Evolutionary conservation across 2,888 invertebrate genomes (phyloP).

Genomic region (Amblyjoppa proteus): DNA sequence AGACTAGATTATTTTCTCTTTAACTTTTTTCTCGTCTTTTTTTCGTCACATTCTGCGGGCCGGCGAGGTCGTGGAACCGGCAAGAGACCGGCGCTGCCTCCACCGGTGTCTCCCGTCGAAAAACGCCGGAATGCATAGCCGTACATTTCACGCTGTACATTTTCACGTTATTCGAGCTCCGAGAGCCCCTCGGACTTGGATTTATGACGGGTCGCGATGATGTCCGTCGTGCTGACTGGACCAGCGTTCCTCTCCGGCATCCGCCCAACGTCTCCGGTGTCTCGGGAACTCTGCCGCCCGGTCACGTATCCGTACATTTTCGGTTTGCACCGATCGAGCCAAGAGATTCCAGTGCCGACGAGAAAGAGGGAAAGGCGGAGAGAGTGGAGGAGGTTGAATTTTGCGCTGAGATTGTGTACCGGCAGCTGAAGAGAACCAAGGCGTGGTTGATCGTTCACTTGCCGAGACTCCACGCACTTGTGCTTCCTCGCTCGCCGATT

Average conservation of each 20-base stretch:
- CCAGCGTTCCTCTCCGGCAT: constrained; percentile 30
- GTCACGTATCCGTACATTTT: constrained; percentile 54
- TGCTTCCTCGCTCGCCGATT: constrained; percentile 16
- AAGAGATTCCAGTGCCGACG: constrained; percentile 16
- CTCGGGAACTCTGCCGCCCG: constrained; percentile 39
- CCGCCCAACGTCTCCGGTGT: constrained; percentile 44
- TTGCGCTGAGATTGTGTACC: constrained; percentile 6
- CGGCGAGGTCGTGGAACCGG: constrained; percentile 55
- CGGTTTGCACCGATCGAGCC: constrained; percentile 25
- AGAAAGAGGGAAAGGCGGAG: neutral
- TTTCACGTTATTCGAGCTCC: constrained; percentile 31
- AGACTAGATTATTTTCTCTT: constrained; percentile 28
- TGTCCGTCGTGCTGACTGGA: constrained; percentile 39
- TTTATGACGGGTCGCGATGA: constrained; percentile 43
- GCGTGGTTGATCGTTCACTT: constrained; percentile 41
- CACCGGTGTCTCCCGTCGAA: constrained; percentile 4
- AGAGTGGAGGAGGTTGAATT: constrained; percentile 8
- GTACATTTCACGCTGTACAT: constrained; percentile 5
- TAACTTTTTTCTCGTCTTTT: constrained; percentile 19
- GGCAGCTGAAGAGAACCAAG: neutral
- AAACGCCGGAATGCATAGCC: constrained; percentile 13
- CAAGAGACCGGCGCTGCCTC: constrained; percentile 34
- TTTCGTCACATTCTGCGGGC: constrained; percentile 47
- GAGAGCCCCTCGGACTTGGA: constrained; percentile 27
- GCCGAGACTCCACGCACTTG: constrained; percentile 9